A percentile compares a stretch with the other conserved stretches of the same genome.
These are phyloP conservation scores for Gymnogyps californianus DNA, from an alignment of 2,113 vertebrate species.

Conservation along the genomic window DNA sequence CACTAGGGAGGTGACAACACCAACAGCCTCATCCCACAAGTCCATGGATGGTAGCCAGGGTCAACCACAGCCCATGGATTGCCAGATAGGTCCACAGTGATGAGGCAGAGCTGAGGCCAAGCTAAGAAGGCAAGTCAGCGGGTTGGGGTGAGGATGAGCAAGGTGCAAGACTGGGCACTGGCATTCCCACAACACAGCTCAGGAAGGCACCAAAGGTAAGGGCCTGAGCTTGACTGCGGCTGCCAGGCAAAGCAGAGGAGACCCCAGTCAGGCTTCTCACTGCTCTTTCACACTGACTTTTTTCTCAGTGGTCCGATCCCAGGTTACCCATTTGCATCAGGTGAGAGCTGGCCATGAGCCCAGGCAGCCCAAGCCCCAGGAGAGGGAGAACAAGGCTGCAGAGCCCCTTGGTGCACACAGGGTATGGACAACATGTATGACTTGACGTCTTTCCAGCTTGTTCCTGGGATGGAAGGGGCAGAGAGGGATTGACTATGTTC, in stretches of 20 bases:
- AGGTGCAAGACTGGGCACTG: neutral
- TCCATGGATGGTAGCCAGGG: neutral
- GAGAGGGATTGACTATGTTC: neutral
- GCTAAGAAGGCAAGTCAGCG: neutral
- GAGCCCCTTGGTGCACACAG: neutral
- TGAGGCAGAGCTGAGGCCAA: neutral
- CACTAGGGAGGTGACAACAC: neutral
- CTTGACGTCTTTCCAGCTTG: neutral
- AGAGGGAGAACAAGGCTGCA: fast-evolving
- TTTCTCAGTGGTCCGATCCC: neutral
- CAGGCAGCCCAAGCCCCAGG: neutral
- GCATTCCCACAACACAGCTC: neutral
- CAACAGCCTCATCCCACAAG: neutral
- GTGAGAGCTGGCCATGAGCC: neutral
- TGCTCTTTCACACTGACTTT: neutral
- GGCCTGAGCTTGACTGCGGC: neutral
- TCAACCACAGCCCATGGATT: neutral
- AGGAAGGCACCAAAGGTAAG: neutral
- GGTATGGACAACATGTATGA: fast-evolving
- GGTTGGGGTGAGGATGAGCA: neutral
- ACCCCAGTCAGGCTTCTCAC: neutral
- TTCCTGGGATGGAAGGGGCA: neutral
- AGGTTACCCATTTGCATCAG: fast-evolving
- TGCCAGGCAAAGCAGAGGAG: neutral
- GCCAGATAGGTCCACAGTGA: neutral